A percentile compares a stretch with the other conserved stretches of the same genome.
Conservation (phyloP, 2,888 invertebrate species). For the Melinaea menophilus region DNA sequence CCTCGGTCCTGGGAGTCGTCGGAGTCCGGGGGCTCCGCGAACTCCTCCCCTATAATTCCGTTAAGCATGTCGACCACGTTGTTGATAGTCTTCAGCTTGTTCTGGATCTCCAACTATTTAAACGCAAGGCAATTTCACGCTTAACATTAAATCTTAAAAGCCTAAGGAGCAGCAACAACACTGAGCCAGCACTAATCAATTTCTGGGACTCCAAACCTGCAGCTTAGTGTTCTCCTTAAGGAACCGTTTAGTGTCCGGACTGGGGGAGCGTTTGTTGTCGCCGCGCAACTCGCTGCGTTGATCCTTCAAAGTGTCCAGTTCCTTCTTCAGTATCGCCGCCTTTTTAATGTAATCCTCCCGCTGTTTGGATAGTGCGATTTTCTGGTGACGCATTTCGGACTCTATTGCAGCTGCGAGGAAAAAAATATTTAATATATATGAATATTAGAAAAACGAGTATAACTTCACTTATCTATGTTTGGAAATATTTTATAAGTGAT, state of each 20-base stretch:
- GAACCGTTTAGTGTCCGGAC: conserved; percentile 87
- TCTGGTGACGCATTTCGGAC: conserved; percentile 89
- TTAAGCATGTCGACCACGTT: conserved; percentile 93
- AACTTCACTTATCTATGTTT: conserved; percentile 32
- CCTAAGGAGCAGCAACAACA: conserved; percentile 16
- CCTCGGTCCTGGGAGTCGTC: conserved; percentile 50
- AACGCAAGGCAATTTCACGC: conserved; percentile 39
- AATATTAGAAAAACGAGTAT: conserved; percentile 30
- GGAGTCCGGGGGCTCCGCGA: conserved; percentile 42
- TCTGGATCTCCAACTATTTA: conserved; percentile 85
- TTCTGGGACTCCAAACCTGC: conserved; percentile 79
- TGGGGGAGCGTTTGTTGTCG: conserved; percentile 81
- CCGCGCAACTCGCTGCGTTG: conserved; percentile 87
- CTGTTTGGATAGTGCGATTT: conserved; percentile 87
- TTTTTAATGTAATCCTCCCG: conserved; percentile 90
- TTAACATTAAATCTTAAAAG: conserved; percentile 31
- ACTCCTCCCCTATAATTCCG: conserved; percentile 88
- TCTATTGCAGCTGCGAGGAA: conserved; percentile 81
- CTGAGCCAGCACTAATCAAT: neutral
- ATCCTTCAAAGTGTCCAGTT: conserved; percentile 86
- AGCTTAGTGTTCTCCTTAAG: conserved; percentile 89
- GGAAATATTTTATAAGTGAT: neutral
- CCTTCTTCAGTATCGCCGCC: conserved; percentile 83
- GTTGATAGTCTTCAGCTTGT: conserved; percentile 88
- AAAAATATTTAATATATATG: conserved; percentile 15